Evolutionary conservation across 1,140 invertebrate genomes (phyloP).

Genomic region (Temnothorax nylanderi): DNA sequence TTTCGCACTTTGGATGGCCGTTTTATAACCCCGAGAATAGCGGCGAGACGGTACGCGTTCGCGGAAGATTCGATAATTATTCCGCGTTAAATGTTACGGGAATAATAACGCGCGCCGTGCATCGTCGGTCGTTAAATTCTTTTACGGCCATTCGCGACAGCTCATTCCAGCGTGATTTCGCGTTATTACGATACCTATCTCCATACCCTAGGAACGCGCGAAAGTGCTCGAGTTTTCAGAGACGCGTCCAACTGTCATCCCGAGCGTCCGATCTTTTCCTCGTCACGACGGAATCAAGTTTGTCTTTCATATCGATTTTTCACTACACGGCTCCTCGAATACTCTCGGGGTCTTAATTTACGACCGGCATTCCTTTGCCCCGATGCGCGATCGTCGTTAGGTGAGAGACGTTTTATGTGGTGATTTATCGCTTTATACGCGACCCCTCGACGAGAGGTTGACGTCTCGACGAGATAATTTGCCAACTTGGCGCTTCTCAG

Average conservation of each 20-base stretch:
- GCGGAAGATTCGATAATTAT: slow-evolving; percentile 68
- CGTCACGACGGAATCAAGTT: background rate
- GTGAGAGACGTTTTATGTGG: background rate
- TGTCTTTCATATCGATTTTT: background rate
- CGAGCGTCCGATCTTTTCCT: background rate
- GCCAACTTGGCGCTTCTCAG: slow-evolving; percentile 27
- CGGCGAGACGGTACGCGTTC: slow-evolving; percentile 49
- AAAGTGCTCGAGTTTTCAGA: slow-evolving; percentile 26
- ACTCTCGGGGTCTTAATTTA: slow-evolving; percentile 21
- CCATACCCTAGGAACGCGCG: background rate
- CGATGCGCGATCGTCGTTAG: background rate
- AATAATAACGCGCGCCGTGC: slow-evolving; percentile 27
- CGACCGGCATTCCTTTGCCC: background rate
- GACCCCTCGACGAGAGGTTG: slow-evolving; percentile 19
- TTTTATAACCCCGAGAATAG: slow-evolving; percentile 70
- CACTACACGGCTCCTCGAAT: background rate
- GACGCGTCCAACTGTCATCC: background rate
- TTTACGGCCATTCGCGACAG: slow-evolving; percentile 3
- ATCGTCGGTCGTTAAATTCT: slow-evolving; percentile 36
- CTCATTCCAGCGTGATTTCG: slow-evolving; percentile 3
- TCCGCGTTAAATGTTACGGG: slow-evolving; percentile 37
- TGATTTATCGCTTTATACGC: slow-evolving; percentile 50
- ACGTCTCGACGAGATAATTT: slow-evolving; percentile 46
- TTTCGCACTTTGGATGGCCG: slow-evolving; percentile 57
- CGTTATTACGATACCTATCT: slow-evolving; percentile 17